Base-by-base conservation (phyloP, 2,888 invertebrate genomes). In the Xanthia icteritia region DNA sequence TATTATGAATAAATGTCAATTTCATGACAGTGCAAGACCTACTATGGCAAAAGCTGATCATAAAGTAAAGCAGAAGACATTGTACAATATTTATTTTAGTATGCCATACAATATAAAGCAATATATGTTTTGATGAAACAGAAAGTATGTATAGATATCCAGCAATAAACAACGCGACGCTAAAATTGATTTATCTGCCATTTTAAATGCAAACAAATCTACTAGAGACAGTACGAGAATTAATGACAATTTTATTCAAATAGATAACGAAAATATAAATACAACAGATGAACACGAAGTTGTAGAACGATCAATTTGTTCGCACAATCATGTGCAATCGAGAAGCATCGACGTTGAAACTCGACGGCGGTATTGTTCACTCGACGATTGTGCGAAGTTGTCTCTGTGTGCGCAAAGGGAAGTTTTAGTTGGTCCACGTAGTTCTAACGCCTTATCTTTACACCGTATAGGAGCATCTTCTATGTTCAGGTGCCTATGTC, bases 291-390 rank as follows among this genome's bases (percentile, higher is more conserved):
- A 76, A 79, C 77, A 75, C 56, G 61, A 87, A 79, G 67, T 88
- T 88, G 64, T 79, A 45, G 67, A 69, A 84, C 79, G 79, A 88
- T 86, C 85, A 86, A 88, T 84, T 87, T 82, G 87, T 77, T 78
- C 77, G 48, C 72, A 77, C 79, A 86, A 87, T 84, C 80, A 81
- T 81, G 85, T 87, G 87, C 88, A 83, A 88, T 87, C 79, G 85
- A 87, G 88, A 88, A 73, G 77, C 77, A 88, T 84, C 74, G 82
- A 56, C 70, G 81, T 70, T 70, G 79, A 83, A 82, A 79, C 79
- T 80, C 76, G 70, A 81, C 82, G 71, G 66, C 20, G 45, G 78
- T 77, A 88, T 88, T 88, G 88, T 88, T 88, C 79, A 68, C 42
- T 75, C 76, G 27, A 39, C 81, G 67, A 85, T 86, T 81, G 87